Percentiles rank a stretch among this genome's conserved stretches.
phyloP scores from a whole-genome alignment of 2,113 vertebrate species.

The Rhabdomys dilectus region DNA sequence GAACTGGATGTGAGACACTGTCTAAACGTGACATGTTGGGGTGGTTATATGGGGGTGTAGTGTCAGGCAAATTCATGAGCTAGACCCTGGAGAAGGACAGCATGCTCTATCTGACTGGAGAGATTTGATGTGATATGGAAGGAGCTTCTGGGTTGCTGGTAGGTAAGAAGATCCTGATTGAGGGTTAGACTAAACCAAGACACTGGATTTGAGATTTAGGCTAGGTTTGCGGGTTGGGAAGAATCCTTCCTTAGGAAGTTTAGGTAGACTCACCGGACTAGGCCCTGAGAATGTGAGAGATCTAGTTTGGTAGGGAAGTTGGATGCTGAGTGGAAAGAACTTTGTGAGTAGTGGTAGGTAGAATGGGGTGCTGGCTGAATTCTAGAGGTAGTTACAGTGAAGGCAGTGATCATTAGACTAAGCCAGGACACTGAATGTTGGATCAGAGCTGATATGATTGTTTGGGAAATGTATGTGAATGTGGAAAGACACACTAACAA shows the following conservation, averaged over 20 bases:
- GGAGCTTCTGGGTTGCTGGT: not conserved
- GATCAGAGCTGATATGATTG: not conserved
- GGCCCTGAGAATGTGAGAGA: not conserved
- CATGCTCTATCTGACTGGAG: not conserved
- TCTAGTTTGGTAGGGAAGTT: not conserved
- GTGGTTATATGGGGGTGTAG: not conserved
- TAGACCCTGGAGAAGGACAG: not conserved
- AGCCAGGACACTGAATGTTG: not conserved
- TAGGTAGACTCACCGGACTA: not conserved
- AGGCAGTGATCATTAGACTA: not conserved
- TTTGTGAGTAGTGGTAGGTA: not conserved
- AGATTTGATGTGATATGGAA: not conserved
- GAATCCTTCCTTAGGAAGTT: not conserved
- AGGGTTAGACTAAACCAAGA: not conserved
- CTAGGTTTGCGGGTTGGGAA: not conserved
- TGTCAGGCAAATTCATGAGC: not conserved
- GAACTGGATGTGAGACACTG: not conserved
- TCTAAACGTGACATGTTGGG: not conserved
- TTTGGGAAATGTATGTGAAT: not conserved
- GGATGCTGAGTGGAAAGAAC: not conserved
- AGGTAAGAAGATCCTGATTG: not conserved
- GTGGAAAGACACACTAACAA: not conserved
- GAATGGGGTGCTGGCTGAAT: not conserved
- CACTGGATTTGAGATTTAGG: not conserved
- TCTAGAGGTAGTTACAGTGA: not conserved